Percentiles rank a stretch among this genome's conserved stretches.
phyloP scores from a whole-genome alignment of 2,888 invertebrate species.

The Oscheius sp. region DNA sequence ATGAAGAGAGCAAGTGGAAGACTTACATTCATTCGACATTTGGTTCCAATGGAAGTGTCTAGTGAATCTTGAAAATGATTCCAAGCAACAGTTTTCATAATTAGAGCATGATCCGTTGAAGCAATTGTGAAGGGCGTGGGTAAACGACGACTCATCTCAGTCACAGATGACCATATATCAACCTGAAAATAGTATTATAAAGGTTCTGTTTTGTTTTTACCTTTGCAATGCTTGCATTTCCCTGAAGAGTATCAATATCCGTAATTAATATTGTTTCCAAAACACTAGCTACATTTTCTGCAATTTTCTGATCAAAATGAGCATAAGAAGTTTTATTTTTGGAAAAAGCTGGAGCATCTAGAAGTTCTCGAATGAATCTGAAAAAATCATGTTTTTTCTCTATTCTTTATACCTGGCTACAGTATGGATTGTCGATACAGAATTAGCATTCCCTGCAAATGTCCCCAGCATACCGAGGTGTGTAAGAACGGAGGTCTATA shows the following conservation, averaged over 20 bases:
- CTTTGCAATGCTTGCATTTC: constrained; percentile 47
- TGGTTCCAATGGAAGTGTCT: constrained; percentile 43
- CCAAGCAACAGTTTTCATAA: constrained; percentile 54
- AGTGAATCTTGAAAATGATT: constrained; percentile 36
- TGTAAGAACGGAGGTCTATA: constrained; percentile 61
- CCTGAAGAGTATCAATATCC: constrained; percentile 56
- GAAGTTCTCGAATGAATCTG: constrained; percentile 57
- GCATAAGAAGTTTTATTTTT: constrained; percentile 45
- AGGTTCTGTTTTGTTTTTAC: constrained; percentile 23
- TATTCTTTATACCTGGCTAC: constrained; percentile 41
- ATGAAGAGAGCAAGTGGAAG: not conserved
- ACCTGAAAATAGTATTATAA: constrained; percentile 30
- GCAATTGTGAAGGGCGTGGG: constrained; percentile 58
- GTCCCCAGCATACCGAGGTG: constrained; percentile 68
- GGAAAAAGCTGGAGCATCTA: constrained; percentile 63
- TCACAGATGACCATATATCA: constrained; percentile 41
- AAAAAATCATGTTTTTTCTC: not conserved
- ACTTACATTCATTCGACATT: constrained; percentile 35
- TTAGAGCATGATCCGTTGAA: constrained; percentile 54
- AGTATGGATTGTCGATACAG: constrained; percentile 61
- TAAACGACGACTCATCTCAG: constrained; percentile 48
- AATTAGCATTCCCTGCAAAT: constrained; percentile 58
- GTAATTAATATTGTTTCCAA: constrained; percentile 56
- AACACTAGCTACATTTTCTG: constrained; percentile 63
- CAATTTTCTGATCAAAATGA: constrained; percentile 68